Evolutionary conservation across 2,113 vertebrate species (phyloP).

Genomic region (Pseudorhombus dupliciocellatus): DNA sequence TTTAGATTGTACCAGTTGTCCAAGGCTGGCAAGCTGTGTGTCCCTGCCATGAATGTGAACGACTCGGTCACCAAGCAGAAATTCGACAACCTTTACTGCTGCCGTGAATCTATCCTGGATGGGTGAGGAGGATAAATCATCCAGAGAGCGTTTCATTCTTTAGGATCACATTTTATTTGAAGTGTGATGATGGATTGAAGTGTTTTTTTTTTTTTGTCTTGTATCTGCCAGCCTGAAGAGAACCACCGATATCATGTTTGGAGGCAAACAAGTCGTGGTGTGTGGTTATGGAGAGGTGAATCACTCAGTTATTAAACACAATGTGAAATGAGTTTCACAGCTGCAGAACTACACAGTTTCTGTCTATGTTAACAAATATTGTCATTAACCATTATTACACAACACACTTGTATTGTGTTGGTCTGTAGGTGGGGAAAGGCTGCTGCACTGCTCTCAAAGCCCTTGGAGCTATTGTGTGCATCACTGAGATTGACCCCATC

Average conservation of each 20-base stretch:
- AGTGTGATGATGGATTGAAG: conserved; percentile 3
- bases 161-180: not conserved
- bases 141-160: not conserved
- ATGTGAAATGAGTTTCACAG: not conserved
- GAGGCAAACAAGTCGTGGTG: conserved; percentile 97
- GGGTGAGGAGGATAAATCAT: conserved; percentile 83
- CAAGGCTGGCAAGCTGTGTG: conserved; percentile 97
- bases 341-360: not conserved
- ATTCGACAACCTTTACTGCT: conserved; percentile 98
- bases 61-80: conserved; percentile 99
- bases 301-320: conserved; percentile 25
- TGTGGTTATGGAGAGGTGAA: conserved; percentile 99
- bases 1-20: conserved; percentile 96
- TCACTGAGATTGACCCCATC: conserved; percentile 98
- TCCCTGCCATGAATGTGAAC: conserved; percentile 98
- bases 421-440: conserved; percentile 92
- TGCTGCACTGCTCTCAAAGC: conserved; percentile 98
- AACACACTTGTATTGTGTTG: not conserved
- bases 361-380: conserved; percentile 2
- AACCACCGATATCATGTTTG: conserved; percentile 99
- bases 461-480: conserved; percentile 93
- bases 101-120: conserved; percentile 97
- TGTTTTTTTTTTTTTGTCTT: conserved; percentile 13
- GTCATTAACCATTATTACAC: too few species aligned
- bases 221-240: conserved; percentile 88